Evolutionary conservation across 2,113 vertebrate species (phyloP), one percentile per base, ranked within the genome.

Genomic region (Brachyistius frenatus): DNA sequence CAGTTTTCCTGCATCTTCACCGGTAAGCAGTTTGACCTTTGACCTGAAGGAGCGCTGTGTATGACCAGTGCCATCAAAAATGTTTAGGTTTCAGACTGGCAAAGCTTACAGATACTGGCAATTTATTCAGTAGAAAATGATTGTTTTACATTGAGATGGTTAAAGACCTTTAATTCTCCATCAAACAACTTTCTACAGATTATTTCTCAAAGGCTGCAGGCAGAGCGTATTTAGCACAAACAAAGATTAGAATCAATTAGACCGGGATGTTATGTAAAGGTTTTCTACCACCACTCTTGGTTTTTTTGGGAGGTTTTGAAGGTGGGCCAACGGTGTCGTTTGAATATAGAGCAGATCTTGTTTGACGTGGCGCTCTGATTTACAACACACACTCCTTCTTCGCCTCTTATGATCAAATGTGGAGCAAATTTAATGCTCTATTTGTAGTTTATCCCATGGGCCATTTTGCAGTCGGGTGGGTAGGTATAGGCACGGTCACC

Each of bases 341-440:
- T 1, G 35, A 86, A 83, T 72, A 79, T 62, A 66, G 80, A 85
- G 63, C 76, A 82, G 66, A 85, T 78, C 73, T 79, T 14, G 53
- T 76, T 46, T 83, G 80, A 84, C 49, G 15, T 31, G 54, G 4
- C 10, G n/a, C 78, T 49, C 47, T 8, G 5, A 7, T 76, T 70
- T 32, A 46, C 73, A 56, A 10, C 68, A 44, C 71, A 54, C 73
- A 16, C 69, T 71, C 39, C 49, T 53, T 31, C 49, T 76, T 68
- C 72, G 76, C 76, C 74, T 79, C 35, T 76, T 78, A 55, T 75
- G 71, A 69, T 85, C 86, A 67, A 88, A 91, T 92, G 87, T 93
- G 85, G 89, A 91, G 80, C 91, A 90, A 49, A 94, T 94, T 93
- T 94, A 92, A 93, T 95, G 93, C 93, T 94, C 93, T 93, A 92